Base-by-base conservation (phyloP, 2,113 vertebrate species). In the Gobiocypris rarus region DNA sequence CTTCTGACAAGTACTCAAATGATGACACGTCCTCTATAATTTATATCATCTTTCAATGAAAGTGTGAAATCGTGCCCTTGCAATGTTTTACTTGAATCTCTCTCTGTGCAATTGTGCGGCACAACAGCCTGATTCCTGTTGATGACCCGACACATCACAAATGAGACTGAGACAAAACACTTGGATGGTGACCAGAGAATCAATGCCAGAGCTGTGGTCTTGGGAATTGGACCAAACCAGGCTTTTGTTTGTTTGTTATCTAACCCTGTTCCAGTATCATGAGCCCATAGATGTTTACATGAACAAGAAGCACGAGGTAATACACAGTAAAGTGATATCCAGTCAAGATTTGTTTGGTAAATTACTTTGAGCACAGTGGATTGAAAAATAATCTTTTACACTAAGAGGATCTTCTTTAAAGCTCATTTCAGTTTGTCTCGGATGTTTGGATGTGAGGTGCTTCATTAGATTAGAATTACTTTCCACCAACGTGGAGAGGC, bases 101-200 rank as follows among this genome's bases (percentile, higher is more conserved):
- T 77, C 76, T 71, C 31, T 26, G 5, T 45, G 58, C 19, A 71
- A n/a, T 79, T 41, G 54, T 75, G 54, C 13, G n/a, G 71, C 58
- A 31, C 24, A 58, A 26, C 50, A 52, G 61, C 22, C 65, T 45
- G 31, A 83, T 83, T 73, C n/a, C 67, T 34, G 73, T 54, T 75
- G 71, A 75, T 83, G 69, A 67, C 82, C 75, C n/a, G 34, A 63
- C 54, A 73, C 75, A 31, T 43, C 61, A 76, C 77, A 71, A 84
- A 83, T 26, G 65, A 81, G 52, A 76, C 71, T 54, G 76, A 82
- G 69, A 84, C 76, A 82, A 70, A 82, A 87, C 73, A 84, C 41
- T 71, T 77, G 83, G 83, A 87, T 77, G 38, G 50, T 22, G 54
- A 56, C 26, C 28, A 34, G 48, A 63, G 70, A 84, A 79, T 81